phyloP scores from a whole-genome alignment of 2,113 vertebrate genomes.

The Steatornis caripensis region DNA sequence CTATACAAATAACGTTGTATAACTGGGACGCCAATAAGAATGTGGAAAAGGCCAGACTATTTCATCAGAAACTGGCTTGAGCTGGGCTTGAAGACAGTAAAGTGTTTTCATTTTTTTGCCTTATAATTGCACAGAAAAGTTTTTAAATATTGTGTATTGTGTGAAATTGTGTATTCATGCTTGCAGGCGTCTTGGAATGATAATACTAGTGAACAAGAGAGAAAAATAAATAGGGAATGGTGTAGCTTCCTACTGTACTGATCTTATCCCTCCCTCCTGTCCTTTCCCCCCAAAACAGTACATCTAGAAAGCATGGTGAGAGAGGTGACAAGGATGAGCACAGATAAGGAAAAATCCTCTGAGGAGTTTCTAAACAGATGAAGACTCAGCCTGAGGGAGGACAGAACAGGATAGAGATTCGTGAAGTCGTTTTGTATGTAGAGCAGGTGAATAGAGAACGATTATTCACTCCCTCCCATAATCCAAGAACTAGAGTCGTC shows the following conservation, averaged over 20 bases:
- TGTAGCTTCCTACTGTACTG: not conserved
- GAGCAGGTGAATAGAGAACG: not conserved
- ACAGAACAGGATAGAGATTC: not conserved
- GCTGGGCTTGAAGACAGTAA: not conserved
- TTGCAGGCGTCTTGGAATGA: not conserved
- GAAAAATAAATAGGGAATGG: not conserved
- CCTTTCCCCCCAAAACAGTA: not conserved
- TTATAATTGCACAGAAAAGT: not conserved
- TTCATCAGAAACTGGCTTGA: not conserved
- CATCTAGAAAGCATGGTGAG: not conserved
- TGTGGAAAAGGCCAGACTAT: not conserved
- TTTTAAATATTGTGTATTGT: not conserved
- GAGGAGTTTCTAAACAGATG: not conserved
- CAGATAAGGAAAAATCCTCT: not conserved
- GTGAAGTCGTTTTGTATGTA: not conserved
- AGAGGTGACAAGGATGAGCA: not conserved
- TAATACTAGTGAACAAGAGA: not conserved
- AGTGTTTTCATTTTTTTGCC: not conserved
- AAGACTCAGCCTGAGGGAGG: not conserved
- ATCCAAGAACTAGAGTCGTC: not conserved
- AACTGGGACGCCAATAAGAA: not conserved
- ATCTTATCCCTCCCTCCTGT: not conserved
- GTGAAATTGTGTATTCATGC: not conserved
- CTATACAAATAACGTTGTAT: not conserved
- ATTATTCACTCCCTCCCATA: not conserved